These are phyloP conservation scores for Poeciliopsis infans DNA, from an alignment of 2,797 vertebrate genomes.

Conservation along the genomic window DNA sequence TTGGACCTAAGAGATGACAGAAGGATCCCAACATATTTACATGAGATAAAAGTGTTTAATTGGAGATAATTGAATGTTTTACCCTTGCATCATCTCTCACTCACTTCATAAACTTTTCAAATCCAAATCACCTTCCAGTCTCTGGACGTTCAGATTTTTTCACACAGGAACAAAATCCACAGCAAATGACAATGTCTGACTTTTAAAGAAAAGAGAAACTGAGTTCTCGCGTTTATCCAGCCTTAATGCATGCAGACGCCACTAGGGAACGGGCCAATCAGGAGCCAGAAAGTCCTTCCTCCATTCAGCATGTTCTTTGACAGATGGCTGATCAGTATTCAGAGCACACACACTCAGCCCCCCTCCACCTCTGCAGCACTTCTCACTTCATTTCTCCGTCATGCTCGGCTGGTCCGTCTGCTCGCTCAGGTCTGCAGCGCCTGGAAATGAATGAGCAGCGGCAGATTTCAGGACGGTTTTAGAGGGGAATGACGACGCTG, in stretches of 20 bases:
- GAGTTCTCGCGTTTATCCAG: conserved; percentile 2
- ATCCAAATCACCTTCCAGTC: not conserved
- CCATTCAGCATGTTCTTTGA: conserved; percentile 6
- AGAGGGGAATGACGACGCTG: not conserved
- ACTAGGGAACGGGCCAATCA: conserved; percentile 20
- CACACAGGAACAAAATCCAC: not conserved
- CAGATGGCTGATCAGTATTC: conserved; percentile 39
- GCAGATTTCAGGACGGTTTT: conserved; percentile 19
- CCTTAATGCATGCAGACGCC: conserved; percentile 16
- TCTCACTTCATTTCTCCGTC: conserved; percentile 15
- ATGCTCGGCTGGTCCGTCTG: conserved; percentile 21
- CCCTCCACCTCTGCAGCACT: conserved; percentile 5
- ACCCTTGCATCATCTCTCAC: too few relatives aligned
- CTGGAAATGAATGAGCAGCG: conserved; percentile 16
- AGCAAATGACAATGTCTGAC: not conserved
- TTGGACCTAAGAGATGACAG: not conserved
- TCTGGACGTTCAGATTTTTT: not conserved
- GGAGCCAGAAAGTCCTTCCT: conserved; percentile 10
- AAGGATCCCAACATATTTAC: not conserved
- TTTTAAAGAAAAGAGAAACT: conserved; percentile 2
- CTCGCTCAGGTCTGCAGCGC: conserved; percentile 16
- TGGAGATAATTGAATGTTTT: not conserved
- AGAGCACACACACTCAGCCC: conserved; percentile 21
- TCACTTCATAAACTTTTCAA: not conserved
- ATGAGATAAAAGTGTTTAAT: not conserved